phyloP scores from a whole-genome alignment of 2,888 invertebrate species.

The Apocheima hispidaria region DNA sequence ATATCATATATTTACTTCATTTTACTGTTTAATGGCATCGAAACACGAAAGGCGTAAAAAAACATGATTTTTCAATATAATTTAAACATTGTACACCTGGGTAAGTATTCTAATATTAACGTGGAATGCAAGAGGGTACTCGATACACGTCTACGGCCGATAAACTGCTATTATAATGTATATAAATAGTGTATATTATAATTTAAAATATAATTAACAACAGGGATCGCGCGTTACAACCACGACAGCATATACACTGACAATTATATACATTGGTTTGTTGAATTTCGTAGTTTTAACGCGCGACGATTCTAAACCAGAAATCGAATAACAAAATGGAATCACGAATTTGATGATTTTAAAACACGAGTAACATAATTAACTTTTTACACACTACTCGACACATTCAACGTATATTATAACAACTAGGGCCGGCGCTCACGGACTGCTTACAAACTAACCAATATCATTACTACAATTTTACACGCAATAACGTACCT shows the following conservation, averaged over 20 bases:
- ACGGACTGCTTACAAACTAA: constrained; percentile 10
- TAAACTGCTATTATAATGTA: constrained; percentile 64
- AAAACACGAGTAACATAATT: constrained; percentile 60
- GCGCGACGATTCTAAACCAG: constrained; percentile 30
- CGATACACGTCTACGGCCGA: constrained; percentile 56
- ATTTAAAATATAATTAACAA: constrained; percentile 65
- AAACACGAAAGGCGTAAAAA: constrained; percentile 55
- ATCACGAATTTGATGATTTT: constrained; percentile 57
- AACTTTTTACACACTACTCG: constrained; percentile 64
- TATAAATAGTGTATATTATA: constrained; percentile 72
- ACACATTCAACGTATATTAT: constrained; percentile 61
- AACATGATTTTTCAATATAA: constrained; percentile 45
- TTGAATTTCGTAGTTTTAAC: constrained; percentile 16
- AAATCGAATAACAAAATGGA: constrained; percentile 56
- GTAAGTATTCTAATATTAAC: constrained; percentile 63
- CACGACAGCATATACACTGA: constrained; percentile 35
- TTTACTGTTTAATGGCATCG: constrained; percentile 48
- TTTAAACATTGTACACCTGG: constrained; percentile 47
- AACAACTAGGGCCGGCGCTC: constrained; percentile 41
- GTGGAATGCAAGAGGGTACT: constrained; percentile 81
- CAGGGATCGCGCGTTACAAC: constrained; percentile 40
- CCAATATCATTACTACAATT: background rate
- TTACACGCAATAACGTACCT: background rate
- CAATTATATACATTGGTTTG: constrained; percentile 54
- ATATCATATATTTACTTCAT: constrained; percentile 44